Conservation (phyloP, 1,140 invertebrate genomes). For the Ceratina japonica region DNA sequence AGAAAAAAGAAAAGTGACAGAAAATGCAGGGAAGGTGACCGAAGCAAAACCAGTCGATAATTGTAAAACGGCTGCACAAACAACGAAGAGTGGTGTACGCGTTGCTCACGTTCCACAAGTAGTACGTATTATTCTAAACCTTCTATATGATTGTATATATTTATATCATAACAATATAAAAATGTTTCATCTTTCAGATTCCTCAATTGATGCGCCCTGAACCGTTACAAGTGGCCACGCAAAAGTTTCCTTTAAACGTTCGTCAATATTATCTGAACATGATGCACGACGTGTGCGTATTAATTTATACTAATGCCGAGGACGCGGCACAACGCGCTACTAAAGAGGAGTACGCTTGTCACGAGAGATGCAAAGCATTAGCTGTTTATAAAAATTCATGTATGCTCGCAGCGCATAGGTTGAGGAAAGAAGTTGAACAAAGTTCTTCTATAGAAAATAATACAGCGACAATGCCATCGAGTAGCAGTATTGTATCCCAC, state of each 20-base stretch:
- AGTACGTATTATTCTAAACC: slow-evolving; percentile 59
- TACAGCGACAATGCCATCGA: slow-evolving; percentile 56
- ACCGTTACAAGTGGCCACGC: slow-evolving; percentile 85
- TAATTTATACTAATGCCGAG: slow-evolving; percentile 85
- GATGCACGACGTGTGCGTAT: slow-evolving; percentile 92
- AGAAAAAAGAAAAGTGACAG: slow-evolving; percentile 81
- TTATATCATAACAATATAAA: no score
- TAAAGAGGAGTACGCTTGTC: slow-evolving; percentile 88
- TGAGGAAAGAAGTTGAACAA: slow-evolving; percentile 84
- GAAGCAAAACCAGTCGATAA: slow-evolving; percentile 71
- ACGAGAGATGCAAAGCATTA: slow-evolving; percentile 88
- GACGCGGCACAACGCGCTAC: slow-evolving; percentile 84
- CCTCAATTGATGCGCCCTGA: slow-evolving; percentile 79
- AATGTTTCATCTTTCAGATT: slow-evolving; percentile 67
- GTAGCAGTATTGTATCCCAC: slow-evolving; percentile 81
- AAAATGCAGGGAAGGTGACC: slow-evolving; percentile 67
- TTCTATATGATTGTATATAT: no score
- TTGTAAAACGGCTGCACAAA: slow-evolving; percentile 83
- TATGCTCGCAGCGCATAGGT: slow-evolving; percentile 87
- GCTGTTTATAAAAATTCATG: slow-evolving; percentile 92
- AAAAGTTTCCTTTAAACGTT: slow-evolving; percentile 91
- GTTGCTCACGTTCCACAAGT: slow-evolving; percentile 85
- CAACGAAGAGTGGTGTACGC: slow-evolving; percentile 83
- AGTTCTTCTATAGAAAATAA: slow-evolving; percentile 72
- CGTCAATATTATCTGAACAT: slow-evolving; percentile 91